A percentile compares a stretch with the other conserved stretches of the same genome.
Conservation (phyloP, 2,113 vertebrate species). For the Drymodes brunneopygia region DNA sequence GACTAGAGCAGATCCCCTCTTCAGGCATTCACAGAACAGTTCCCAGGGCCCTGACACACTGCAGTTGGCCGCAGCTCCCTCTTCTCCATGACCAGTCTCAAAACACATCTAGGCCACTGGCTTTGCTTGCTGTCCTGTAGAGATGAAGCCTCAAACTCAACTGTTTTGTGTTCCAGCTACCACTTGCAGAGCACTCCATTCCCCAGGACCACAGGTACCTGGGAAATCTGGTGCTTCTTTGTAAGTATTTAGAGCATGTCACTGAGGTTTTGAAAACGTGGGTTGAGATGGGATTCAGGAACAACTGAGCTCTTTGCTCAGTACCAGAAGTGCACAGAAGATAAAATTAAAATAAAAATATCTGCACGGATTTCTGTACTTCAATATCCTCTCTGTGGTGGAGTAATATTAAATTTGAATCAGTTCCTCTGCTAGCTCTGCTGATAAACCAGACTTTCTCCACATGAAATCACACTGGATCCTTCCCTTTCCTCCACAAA, state of each 20-base stretch:
- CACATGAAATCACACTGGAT: not conserved
- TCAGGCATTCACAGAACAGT: not conserved
- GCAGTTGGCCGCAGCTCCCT: fast-evolving
- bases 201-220: not conserved
- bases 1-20: not conserved
- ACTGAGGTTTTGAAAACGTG: not conserved
- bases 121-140: not conserved
- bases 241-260: not conserved
- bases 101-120: not conserved
- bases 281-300: not conserved
- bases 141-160: not conserved
- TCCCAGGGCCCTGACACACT: not conserved
- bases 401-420: not conserved
- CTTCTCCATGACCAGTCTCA: not conserved
- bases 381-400: not conserved
- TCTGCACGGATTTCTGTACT: not conserved
- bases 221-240: not conserved
- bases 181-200: not conserved
- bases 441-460: not conserved
- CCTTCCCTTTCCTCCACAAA: not conserved
- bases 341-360: not conserved
- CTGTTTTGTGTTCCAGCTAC: not conserved
- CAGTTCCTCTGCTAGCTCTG: not conserved
- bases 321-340: not conserved
- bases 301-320: not conserved